Base-by-base conservation (phyloP, 2,888 invertebrate genomes). In the Stomorhina lunata region DNA sequence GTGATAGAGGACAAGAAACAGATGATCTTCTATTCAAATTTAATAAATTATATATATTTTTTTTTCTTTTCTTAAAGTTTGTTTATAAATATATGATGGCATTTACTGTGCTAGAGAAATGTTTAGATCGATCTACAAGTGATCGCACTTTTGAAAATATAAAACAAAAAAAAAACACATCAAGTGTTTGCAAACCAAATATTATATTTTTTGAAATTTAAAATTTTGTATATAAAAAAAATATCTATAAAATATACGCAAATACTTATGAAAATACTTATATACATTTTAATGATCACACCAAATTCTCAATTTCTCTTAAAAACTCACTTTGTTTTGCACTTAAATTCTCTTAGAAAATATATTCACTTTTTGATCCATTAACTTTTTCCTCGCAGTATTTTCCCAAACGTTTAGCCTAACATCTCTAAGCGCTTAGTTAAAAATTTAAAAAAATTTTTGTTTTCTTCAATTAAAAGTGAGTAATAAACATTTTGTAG, bases 381-480 rank as follows among this genome's bases (percentile, higher is more conserved):
- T 27, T 10, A 45, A 45, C 6, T 3, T 25, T 29, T 25, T 4
- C 15, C 40, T 25, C 53, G 63, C 63, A 81, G 77, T 81, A 32
- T 55, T 68, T 63, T 15, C n/a, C 34, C 17, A 55, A 71, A 68
- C 61, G 68, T 40, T 59, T 48, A 40, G 10, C 61, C 5, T 34
- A 12, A 43, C 45, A 32, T n/a, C 25, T 29, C 6, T n/a, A 55
- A 43, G 22, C 75, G 53, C 73, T 75, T 25, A 2, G 10, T 27
- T 34, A 17, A 12, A 66, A 43, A 32, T 45, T 12, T 48, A 50
- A 10, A 9, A 12, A 1, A 9, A n/a, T n/a, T n/a, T n/a, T n/a
- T n/a, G n/a, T n/a, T n/a, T n/a, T n/a, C n/a, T 57, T 68, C 63
- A 17, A 43, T 50, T 68, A 32, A 66, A 61, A 76, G 50, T 76